Evolutionary conservation across 1,140 invertebrate genomes (phyloP).

Genomic region (Solen grandis): DNA sequence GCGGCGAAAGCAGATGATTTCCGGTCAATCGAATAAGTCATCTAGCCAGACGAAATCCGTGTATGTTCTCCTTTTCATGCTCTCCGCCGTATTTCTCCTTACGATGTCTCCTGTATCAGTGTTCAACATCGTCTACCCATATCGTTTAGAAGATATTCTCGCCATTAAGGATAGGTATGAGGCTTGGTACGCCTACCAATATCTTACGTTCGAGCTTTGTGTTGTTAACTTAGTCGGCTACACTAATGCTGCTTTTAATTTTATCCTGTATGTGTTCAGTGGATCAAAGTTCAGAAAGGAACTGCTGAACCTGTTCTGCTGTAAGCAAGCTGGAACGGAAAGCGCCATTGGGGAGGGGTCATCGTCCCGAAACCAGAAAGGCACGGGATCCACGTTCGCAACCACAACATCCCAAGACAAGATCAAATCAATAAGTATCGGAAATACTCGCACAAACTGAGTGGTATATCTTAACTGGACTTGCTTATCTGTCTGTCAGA

Average conservation of each 20-base stretch:
- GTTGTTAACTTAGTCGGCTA: constrained; percentile 35
- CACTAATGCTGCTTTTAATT: constrained; percentile 35
- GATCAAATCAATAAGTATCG: no score
- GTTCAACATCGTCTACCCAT: not conserved
- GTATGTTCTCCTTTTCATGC: constrained; percentile 18
- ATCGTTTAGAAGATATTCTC: not conserved
- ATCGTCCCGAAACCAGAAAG: no score
- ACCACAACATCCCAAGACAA: no score
- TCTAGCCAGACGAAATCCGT: not conserved
- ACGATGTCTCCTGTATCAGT: constrained; percentile 20
- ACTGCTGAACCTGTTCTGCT: not conserved
- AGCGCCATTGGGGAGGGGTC: not conserved
- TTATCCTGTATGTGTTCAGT: constrained; percentile 48
- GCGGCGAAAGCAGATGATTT: no score
- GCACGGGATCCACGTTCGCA: no score
- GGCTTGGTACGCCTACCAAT: not conserved
- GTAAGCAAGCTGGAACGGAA: not conserved
- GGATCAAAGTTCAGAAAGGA: constrained; percentile 32
- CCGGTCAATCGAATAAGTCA: no score
- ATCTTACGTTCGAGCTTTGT: constrained; percentile 2
- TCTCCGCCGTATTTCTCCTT: constrained; percentile 32
- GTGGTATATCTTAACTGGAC: no score
- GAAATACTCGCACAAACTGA: no score
- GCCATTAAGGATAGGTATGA: not conserved
- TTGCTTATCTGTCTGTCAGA: no score